A percentile compares a stretch with the other conserved stretches of the same genome.
Evolutionary conservation across 2,113 vertebrate species (phyloP).

Genomic region (Eulacestoma nigropectus): DNA sequence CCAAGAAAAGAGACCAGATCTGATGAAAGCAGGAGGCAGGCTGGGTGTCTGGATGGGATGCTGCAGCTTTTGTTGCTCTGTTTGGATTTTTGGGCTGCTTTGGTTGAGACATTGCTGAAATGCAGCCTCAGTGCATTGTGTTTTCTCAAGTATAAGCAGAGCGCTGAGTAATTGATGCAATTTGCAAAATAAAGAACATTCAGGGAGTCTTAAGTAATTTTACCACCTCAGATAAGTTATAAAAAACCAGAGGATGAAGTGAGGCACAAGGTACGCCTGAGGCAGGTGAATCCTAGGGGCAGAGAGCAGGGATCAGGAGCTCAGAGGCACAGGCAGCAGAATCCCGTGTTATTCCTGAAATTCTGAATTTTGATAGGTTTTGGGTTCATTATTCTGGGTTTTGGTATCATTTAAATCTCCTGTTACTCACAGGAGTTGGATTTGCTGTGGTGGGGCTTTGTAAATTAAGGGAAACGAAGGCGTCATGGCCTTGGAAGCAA

Average conservation of each 20-base stretch:
- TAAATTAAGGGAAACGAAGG: accelerated
- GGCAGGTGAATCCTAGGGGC: not conserved
- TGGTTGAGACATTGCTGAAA: not conserved
- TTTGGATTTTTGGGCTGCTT: not conserved
- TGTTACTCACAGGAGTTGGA: not conserved
- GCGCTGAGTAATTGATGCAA: accelerated
- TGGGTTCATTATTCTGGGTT: accelerated
- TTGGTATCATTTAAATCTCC: not conserved
- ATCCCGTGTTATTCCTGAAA: not conserved
- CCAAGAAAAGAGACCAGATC: not conserved
- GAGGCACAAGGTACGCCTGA: not conserved
- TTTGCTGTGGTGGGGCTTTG: not conserved
- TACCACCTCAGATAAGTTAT: not conserved
- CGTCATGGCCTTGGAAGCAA: accelerated
- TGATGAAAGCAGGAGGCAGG: not conserved
- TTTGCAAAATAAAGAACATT: not conserved
- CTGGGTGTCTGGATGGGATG: accelerated
- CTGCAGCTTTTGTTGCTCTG: not conserved
- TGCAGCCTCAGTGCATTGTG: accelerated
- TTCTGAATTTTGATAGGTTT: not conserved
- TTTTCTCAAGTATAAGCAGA: accelerated
- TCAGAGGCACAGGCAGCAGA: not conserved
- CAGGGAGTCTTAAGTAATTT: not conserved
- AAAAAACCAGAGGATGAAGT: not conserved
- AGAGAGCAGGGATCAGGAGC: not conserved